Percentiles rank a stretch among this genome's conserved stretches.
phyloP scores from a whole-genome alignment of 2,113 vertebrate species.

The Chaenogobius annularis region DNA sequence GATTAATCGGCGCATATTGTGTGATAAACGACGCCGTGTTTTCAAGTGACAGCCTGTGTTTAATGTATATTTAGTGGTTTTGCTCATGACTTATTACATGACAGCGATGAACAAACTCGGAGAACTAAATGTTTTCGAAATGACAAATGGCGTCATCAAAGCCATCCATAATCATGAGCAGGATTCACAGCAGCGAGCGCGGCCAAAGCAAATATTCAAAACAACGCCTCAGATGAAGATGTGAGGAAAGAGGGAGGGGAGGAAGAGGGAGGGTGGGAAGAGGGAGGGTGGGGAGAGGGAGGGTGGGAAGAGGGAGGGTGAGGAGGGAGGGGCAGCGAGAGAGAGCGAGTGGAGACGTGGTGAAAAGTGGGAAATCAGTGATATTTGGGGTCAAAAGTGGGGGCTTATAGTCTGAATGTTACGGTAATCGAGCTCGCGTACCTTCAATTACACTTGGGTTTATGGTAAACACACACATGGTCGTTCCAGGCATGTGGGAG shows the following conservation, averaged over 20 bases:
- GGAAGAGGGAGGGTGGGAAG: background rate
- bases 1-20: background rate
- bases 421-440: too few species aligned
- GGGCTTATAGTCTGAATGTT: too few species aligned
- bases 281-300: too few species aligned
- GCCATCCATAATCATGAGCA: conserved; percentile 11
- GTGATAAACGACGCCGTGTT: conserved; percentile 7
- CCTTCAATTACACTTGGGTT: too few species aligned
- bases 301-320: too few species aligned
- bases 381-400: background rate
- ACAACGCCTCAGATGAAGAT: background rate
- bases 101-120: conserved; percentile 8
- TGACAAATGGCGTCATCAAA: conserved; percentile 12
- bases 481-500: too few species aligned
- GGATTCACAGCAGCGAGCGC: background rate
- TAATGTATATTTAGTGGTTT: conserved; percentile 11
- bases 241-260: background rate
- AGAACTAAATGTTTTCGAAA: conserved; percentile 9
- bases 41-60: background rate
- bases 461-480: too few species aligned
- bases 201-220: conserved; percentile 5
- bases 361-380: background rate
- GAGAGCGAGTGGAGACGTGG: background rate
- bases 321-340: background rate
- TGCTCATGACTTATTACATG: conserved; percentile 10